Percentiles rank a stretch among this genome's conserved stretches.
These are phyloP conservation scores for Mythimna pallens DNA, from an alignment of 2,888 invertebrate genomes.

Conservation along the genomic window DNA sequence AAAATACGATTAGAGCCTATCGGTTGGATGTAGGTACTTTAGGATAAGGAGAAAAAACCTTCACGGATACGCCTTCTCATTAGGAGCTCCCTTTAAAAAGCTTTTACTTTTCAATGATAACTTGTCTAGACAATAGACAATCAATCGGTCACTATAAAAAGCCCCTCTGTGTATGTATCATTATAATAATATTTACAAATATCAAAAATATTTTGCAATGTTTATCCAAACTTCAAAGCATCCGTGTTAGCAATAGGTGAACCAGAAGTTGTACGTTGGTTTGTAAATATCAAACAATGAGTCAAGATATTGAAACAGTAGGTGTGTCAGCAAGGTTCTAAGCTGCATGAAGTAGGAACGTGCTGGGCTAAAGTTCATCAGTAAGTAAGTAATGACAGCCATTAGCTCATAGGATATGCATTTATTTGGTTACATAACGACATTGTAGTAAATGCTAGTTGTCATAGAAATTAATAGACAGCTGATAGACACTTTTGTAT, in stretches of 20 bases:
- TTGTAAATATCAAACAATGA: conserved; percentile 48
- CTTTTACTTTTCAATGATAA: no score
- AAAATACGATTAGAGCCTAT: no score
- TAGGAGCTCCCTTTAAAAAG: no score
- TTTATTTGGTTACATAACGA: conserved; percentile 23
- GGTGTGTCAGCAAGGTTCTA: conserved; percentile 49
- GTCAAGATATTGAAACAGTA: conserved; percentile 39
- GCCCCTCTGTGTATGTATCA: background rate
- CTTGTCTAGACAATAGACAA: background rate
- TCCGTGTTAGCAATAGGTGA: background rate
- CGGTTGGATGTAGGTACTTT: no score
- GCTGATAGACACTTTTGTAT: no score
- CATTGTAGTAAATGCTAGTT: background rate
- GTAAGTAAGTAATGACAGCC: conserved; percentile 53
- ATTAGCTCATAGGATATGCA: conserved; percentile 22
- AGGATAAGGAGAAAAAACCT: no score
- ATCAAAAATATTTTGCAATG: conserved; percentile 10
- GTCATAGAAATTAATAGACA: background rate
- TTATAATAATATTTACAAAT: background rate
- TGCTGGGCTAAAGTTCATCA: conserved; percentile 50
- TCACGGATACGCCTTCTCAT: no score
- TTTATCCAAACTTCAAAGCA: background rate
- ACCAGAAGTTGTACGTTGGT: conserved; percentile 29
- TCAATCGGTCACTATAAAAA: background rate
- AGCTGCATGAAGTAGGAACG: conserved; percentile 46